phyloP scores from a whole-genome alignment of 2,113 vertebrate genomes.

The Chascanopsetta lugubris region DNA sequence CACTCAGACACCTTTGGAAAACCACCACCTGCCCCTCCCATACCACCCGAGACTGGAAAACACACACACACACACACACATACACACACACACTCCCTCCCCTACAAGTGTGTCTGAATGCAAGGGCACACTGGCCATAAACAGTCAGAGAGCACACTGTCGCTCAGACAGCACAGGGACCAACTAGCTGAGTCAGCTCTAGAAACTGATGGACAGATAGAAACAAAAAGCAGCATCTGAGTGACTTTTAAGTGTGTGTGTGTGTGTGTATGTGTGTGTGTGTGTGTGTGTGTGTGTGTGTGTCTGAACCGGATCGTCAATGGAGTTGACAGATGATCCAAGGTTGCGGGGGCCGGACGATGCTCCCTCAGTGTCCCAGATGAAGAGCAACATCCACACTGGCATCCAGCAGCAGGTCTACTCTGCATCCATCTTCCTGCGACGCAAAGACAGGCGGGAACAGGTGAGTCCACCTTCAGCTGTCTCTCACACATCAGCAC shows the following conservation, averaged over 20 bases:
- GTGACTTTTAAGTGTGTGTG: background rate
- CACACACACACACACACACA: slow-evolving; percentile 30
- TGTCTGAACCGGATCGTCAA: slow-evolving; percentile 51
- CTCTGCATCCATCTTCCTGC: slow-evolving; percentile 86
- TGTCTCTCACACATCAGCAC: slow-evolving; percentile 1
- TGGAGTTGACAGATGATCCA: slow-evolving; percentile 69
- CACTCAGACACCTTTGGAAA: slow-evolving; percentile 28
- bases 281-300: slow-evolving; percentile 7
- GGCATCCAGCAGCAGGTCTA: slow-evolving; percentile 88
- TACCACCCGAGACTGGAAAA: slow-evolving; percentile 29
- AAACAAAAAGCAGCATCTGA: slow-evolving; percentile 35
- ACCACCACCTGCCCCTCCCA: slow-evolving; percentile 47
- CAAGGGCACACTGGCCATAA: slow-evolving; percentile 38
- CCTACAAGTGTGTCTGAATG: slow-evolving; percentile 29
- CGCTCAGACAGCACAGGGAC: slow-evolving; percentile 41
- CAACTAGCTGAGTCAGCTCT: slow-evolving; percentile 67
- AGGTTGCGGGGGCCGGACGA: slow-evolving; percentile 78
- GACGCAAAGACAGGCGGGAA: slow-evolving; percentile 85
- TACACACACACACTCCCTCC: slow-evolving; percentile 37
- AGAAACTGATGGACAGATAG: slow-evolving; percentile 29
- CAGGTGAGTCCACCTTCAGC: slow-evolving; percentile 72
- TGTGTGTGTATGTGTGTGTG: background rate
- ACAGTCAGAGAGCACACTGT: slow-evolving; percentile 37
- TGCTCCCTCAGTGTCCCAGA: slow-evolving; percentile 74
- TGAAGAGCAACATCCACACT: slow-evolving; percentile 85